Base-by-base conservation (phyloP, 2,113 vertebrate species). In the Morone chrysops region DNA sequence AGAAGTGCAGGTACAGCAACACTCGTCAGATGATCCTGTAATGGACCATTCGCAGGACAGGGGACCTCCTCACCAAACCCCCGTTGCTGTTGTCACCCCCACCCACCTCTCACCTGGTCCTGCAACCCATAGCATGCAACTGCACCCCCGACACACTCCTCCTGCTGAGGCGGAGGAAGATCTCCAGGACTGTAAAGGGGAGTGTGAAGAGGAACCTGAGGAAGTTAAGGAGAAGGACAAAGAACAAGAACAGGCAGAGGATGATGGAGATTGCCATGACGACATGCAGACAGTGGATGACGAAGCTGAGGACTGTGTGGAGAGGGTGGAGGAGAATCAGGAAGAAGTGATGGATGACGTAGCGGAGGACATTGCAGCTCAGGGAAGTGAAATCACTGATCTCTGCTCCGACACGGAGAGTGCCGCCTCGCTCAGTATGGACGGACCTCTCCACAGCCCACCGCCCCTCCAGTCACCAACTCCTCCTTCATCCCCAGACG, bases 401-500 rank as follows among this genome's bases (percentile, higher is more conserved):
- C 85, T 89, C 10, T 95, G 92, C 80, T 93, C 93, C 0, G 92
- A 95, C 83, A 94, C 94, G 0, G 94, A 94, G 87, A 95, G 94
- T 22, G 90, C 89, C 0, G 93, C 93, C 20, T 95, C 94, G 0
- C 91, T 95, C 56, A 94, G 94, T n/a, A 90, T 95, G 87, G 95
- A 95, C 1, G 94, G 92, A 47, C 95, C 94, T 38, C 94, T 94
- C 7, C 93, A 93, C 86, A 92, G 91, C 62, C 93, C 92, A 0
- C 93, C 94, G 2, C 93, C 93, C 1, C 93, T 88, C 68, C 93
- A 93, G 5, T 93, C 92, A 1, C 91, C 94, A 1, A 92, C 93
- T 40, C 90, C 93, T 36, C 92, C 93, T 14, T 92, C 93, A 1
- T 93, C 94, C 51, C 88, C 92, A 0, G 90, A 90, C 20, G 66